These are phyloP conservation scores for Phyllotreta cruciferae DNA, from an alignment of 2,888 invertebrate genomes.

Conservation along the genomic window DNA sequence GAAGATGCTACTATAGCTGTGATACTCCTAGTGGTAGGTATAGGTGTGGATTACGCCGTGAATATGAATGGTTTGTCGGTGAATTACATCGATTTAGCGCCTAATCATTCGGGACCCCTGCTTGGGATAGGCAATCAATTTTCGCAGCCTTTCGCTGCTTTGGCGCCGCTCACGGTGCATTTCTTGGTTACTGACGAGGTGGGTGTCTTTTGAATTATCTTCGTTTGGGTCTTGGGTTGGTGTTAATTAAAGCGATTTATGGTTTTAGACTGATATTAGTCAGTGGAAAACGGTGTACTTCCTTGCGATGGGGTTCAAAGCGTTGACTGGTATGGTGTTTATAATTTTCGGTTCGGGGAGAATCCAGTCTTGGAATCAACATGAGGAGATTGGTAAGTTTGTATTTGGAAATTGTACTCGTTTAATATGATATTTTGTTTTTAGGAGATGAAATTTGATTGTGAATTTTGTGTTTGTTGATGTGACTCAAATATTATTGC, in stretches of 20 bases:
- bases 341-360: slow-evolving; percentile 3
- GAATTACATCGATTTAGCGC: slow-evolving; percentile 84
- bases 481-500: too few species aligned
- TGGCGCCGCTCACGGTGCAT: slow-evolving; percentile 77
- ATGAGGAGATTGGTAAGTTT: too few species aligned
- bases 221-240: not conserved
- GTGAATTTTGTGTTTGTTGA: too few species aligned
- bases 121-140: slow-evolving; percentile 84
- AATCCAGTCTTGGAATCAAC: slow-evolving; percentile 1
- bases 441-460: too few species aligned
- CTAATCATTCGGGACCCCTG: slow-evolving; percentile 80
- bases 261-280: not conserved
- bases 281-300: slow-evolving; percentile 8
- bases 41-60: slow-evolving; percentile 75
- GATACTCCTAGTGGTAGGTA: slow-evolving; percentile 70
- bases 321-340: not conserved
- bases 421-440: too few species aligned
- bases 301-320: not conserved
- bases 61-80: slow-evolving; percentile 74
- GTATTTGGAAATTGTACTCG: too few species aligned
- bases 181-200: slow-evolving; percentile 74
- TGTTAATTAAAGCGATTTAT: not conserved
- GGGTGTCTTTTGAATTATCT: slow-evolving; percentile 45
- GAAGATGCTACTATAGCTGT: slow-evolving; percentile 65
- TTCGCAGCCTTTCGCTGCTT: slow-evolving; percentile 77